A percentile compares a stretch with the other conserved stretches of the same genome.
Conservation (phyloP, 2,113 vertebrate species). For the Galbula dea region DNA sequence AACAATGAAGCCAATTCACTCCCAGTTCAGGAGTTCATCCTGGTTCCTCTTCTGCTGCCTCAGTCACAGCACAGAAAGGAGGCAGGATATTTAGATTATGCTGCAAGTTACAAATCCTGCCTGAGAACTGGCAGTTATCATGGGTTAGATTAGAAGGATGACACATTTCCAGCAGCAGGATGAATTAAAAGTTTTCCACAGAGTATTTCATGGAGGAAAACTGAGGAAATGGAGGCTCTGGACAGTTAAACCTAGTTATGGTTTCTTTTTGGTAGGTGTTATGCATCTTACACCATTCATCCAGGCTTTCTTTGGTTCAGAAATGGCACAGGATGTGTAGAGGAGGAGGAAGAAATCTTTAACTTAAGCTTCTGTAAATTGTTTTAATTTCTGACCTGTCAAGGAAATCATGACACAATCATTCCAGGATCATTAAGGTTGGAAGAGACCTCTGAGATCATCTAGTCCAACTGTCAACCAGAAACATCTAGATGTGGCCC, state of each 20-base stretch:
- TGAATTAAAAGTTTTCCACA: neutral
- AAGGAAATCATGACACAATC: too few species aligned
- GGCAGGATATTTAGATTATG: neutral
- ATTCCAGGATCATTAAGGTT: too few species aligned
- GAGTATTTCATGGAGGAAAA: neutral
- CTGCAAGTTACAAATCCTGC: neutral
- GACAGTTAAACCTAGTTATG: too few species aligned
- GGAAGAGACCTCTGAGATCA: too few species aligned
- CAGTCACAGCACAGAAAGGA: neutral
- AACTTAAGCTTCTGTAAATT: neutral
- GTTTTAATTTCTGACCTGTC: neutral
- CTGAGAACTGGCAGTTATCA: neutral
- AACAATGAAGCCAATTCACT: accelerated
- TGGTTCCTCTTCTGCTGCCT: neutral
- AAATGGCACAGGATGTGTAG: neutral
- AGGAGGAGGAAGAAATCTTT: neutral
- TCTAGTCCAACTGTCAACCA: too few species aligned
- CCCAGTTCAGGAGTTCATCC: neutral
- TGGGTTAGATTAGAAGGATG: neutral
- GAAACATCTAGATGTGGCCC: too few species aligned
- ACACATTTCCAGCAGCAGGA: neutral
- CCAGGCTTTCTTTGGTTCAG: neutral
- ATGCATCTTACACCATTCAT: neutral
- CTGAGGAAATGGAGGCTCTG: neutral
- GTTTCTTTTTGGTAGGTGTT: neutral